Base-by-base conservation (phyloP, 2,888 invertebrate species). In the Drosophila pseudotalamancana region DNA sequence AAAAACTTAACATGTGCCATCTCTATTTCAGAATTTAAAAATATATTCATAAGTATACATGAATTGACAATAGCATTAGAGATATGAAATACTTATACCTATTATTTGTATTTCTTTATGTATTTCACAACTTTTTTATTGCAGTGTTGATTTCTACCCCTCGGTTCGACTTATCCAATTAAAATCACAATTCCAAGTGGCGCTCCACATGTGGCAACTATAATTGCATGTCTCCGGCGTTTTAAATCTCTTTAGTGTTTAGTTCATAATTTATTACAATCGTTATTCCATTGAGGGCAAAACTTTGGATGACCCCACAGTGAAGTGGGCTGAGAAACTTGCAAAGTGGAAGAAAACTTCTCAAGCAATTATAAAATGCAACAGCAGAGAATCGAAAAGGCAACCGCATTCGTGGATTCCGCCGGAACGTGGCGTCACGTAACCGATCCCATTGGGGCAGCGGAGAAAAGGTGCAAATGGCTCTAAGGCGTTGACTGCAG, bases 181-280 rank as follows among this genome's bases (percentile, higher is more conserved):
- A 75, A 76, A 68, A 66, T 63, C 54, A 45, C 45, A 42, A 37
- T 45, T 54, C 23, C 54, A 25, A 64, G 64, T 63, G 69, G 49
- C 50, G 61, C 66, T 49, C 63, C 72, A 74, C 74, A 77, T 80
- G 74, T 77, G 84, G 75, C 75, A 68, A 72, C 50, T 66, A 72
- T 83, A 83, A 81, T 80, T 81, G 80, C 84, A 75, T 63, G 77
- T 77, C 75, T 72, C 70, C 61, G 69, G 62, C 64, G 43, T 37
- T 63, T 67, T 56, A 63, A 70, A 65, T 61, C 60, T 63, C 53
- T 51, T 68, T 32, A 61, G 49, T 42, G 42, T 55, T 27, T 39
- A 53, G 60, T 77, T 63, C 62, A 81, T 83, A 83, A 81, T 83
- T 83, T 81, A 83, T 83, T 72, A 57, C 83, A 74, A 74, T 69